Evolutionary conservation across 2,113 vertebrate genomes (phyloP).

Genomic region (Ardeotis arabs): DNA sequence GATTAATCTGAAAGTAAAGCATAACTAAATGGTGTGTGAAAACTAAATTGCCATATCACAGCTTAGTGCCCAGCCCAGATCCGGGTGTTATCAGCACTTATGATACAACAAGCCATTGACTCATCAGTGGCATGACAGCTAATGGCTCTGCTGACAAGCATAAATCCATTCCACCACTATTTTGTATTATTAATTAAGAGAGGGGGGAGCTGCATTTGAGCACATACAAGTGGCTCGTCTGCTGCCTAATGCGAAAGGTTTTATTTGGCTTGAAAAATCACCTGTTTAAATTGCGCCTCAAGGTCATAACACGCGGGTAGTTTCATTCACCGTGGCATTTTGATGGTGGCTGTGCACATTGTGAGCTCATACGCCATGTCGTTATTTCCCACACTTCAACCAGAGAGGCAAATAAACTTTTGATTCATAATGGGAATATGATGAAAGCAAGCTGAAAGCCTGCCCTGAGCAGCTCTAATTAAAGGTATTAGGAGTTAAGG

Average conservation of each 20-base stretch:
- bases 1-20: constrained; percentile 57
- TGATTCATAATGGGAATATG: constrained; percentile 26
- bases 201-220: constrained; percentile 27
- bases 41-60: constrained; percentile 51
- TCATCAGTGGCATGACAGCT: constrained; percentile 59
- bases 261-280: constrained; percentile 51
- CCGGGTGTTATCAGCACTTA: constrained; percentile 52
- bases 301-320: constrained; percentile 57
- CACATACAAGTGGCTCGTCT: constrained; percentile 39
- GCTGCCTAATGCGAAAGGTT: constrained; percentile 61
- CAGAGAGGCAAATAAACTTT: constrained; percentile 49
- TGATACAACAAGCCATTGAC: constrained; percentile 69
- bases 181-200: constrained; percentile 65
- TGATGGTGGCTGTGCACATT: constrained; percentile 13
- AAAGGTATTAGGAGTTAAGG: constrained; percentile 5
- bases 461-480: not conserved
- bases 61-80: constrained; percentile 55
- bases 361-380: not conserved
- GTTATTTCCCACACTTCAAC: constrained; percentile 19
- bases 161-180: constrained; percentile 59
- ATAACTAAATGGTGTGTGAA: constrained; percentile 64
- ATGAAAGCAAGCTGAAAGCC: constrained; percentile 9
- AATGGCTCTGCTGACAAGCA: constrained; percentile 67
- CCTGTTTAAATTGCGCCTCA: constrained; percentile 47
- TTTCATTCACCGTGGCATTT: constrained; percentile 40